These are phyloP conservation scores for Lissonota sp. DNA, from an alignment of 2,888 invertebrate genomes.

Conservation along the genomic window DNA sequence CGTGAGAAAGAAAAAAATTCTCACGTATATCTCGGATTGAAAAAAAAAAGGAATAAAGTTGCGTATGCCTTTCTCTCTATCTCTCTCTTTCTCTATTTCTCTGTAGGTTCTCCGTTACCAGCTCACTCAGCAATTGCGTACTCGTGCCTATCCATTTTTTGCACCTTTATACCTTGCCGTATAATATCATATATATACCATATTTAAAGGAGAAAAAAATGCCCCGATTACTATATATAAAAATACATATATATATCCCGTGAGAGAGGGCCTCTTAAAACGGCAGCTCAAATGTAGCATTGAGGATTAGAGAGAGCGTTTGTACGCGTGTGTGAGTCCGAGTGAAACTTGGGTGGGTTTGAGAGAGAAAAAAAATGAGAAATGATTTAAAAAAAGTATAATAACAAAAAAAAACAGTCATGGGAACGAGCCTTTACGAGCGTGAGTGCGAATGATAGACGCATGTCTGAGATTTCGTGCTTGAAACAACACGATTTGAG, in stretches of 20 bases:
- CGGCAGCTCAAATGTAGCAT: slow-evolving; percentile 48
- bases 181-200: slow-evolving; percentile 27
- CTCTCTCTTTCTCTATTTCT: slow-evolving; percentile 13
- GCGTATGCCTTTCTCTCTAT: slow-evolving; percentile 14
- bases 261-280: slow-evolving; percentile 25
- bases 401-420: slow-evolving; percentile 23
- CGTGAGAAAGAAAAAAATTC: slow-evolving; percentile 38
- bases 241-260: slow-evolving; percentile 1
- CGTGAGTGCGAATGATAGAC: no score
- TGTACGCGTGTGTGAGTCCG: slow-evolving; percentile 46
- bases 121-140: slow-evolving; percentile 66
- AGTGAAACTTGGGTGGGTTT: slow-evolving; percentile 42
- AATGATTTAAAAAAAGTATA: not conserved
- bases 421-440: not conserved
- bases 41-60: slow-evolving; percentile 6
- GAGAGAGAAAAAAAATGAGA: not conserved
- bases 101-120: slow-evolving; percentile 52
- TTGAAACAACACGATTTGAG: no score
- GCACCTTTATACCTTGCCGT: slow-evolving; percentile 72
- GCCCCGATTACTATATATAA: not conserved
- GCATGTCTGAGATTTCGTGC: no score
- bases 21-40: slow-evolving; percentile 25
- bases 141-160: slow-evolving; percentile 76
- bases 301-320: slow-evolving; percentile 55
- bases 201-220: not conserved